Percentiles rank a stretch among this genome's conserved stretches.
phyloP scores from a whole-genome alignment of 2,888 invertebrate genomes.

The Liodrosophila aerea region DNA sequence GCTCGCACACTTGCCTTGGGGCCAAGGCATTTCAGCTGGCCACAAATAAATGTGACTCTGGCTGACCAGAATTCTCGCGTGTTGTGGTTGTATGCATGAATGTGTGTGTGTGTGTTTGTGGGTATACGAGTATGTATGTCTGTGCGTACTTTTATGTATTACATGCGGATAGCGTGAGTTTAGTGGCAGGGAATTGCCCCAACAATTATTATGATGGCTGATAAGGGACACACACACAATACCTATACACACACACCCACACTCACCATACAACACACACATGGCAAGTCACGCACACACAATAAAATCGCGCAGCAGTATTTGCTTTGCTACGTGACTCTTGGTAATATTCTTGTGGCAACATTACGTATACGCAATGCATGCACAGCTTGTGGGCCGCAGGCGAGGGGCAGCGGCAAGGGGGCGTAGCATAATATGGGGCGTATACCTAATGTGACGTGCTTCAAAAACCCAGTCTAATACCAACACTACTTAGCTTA shows the following conservation, averaged over 20 bases:
- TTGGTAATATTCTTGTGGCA: slow-evolving; percentile 60
- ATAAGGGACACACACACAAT: slow-evolving; percentile 49
- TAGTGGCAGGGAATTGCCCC: slow-evolving; percentile 67
- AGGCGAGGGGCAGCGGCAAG: background rate
- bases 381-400: background rate
- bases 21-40: slow-evolving; percentile 45
- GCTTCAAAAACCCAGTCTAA: slow-evolving; percentile 45
- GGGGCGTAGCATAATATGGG: slow-evolving; percentile 45
- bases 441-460: slow-evolving; percentile 70
- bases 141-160: slow-evolving; percentile 10
- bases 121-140: background rate
- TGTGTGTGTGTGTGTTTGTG: background rate
- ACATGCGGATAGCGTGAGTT: slow-evolving; percentile 38
- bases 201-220: slow-evolving; percentile 77
- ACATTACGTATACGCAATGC: slow-evolving; percentile 56
- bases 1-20: slow-evolving; percentile 8
- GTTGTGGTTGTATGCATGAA: slow-evolving; percentile 8
- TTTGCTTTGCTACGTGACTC: slow-evolving; percentile 67
- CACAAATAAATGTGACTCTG: slow-evolving; percentile 32
- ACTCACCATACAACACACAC: slow-evolving; percentile 19
- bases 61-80: slow-evolving; percentile 51
- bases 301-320: slow-evolving; percentile 46
- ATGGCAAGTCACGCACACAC: slow-evolving; percentile 49
- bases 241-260: slow-evolving; percentile 31
- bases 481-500: slow-evolving; percentile 39